Conservation (phyloP, 2,797 vertebrate genomes). For the Spheniscus humboldti region DNA sequence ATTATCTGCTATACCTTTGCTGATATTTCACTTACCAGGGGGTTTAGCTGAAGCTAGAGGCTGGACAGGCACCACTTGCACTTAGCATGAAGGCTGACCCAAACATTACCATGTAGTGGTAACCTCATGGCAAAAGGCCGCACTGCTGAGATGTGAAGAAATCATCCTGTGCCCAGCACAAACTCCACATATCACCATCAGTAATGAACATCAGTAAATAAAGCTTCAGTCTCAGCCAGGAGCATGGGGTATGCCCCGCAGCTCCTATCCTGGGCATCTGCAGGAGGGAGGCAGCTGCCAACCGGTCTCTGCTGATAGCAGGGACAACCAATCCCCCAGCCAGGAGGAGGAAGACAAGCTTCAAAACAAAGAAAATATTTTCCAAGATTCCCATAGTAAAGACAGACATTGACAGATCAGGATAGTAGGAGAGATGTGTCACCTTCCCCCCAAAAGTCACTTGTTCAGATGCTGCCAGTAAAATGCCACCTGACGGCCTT, state of each 20-base stretch:
- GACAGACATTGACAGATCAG: not conserved
- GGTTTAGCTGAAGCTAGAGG: not conserved
- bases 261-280: not conserved
- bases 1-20: not conserved
- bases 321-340: not conserved
- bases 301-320: not conserved
- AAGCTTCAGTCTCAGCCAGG: not conserved
- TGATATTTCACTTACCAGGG: not conserved
- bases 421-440: not conserved
- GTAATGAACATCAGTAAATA: not conserved
- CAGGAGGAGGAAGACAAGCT: not conserved
- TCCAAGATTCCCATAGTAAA: not conserved
- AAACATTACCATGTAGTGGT: not conserved
- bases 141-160: not conserved
- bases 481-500: not conserved
- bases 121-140: not conserved
- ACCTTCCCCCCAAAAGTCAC: not conserved
- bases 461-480: not conserved
- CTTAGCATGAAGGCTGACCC: not conserved
- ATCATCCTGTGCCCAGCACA: not conserved
- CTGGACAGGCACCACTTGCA: not conserved
- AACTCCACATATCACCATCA: not conserved
- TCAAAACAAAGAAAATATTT: not conserved
- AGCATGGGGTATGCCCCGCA: not conserved
- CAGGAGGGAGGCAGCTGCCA: not conserved